Evolutionary conservation across 2,113 vertebrate genomes (phyloP).

Genomic region (Pedionomus torquatus): DNA sequence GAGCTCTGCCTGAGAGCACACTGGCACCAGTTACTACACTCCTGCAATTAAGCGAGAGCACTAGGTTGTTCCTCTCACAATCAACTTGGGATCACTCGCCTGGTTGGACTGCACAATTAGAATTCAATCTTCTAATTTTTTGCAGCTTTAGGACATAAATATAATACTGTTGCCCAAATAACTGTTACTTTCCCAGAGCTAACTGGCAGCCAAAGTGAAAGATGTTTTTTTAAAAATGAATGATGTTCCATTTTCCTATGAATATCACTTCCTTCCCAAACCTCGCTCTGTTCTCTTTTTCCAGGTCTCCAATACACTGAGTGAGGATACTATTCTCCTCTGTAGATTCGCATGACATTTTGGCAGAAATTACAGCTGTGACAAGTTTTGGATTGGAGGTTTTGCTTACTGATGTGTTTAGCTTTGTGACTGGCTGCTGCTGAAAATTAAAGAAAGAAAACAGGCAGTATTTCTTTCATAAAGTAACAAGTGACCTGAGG

Average conservation of each 20-base stretch:
- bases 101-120: background rate
- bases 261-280: background rate
- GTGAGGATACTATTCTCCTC: background rate
- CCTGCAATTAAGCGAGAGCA: background rate
- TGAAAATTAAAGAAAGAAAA: slow-evolving; percentile 48
- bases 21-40: background rate
- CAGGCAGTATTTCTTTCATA: background rate
- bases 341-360: slow-evolving; percentile 26
- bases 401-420: slow-evolving; percentile 16
- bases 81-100: fast-evolving
- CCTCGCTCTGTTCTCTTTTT: background rate
- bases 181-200: background rate
- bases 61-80: background rate
- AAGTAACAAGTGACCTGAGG: slow-evolving; percentile 29
- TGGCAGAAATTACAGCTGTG: background rate
- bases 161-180: background rate
- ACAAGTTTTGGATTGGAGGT: background rate
- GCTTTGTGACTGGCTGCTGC: slow-evolving; percentile 22
- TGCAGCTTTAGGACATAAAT: slow-evolving; percentile 9
- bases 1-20: background rate
- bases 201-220: background rate
- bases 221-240: background rate
- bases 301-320: background rate
- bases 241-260: background rate
- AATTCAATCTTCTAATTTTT: background rate